phyloP scores from a whole-genome alignment of 2,888 invertebrate species.

The Diarsia mendica region DNA sequence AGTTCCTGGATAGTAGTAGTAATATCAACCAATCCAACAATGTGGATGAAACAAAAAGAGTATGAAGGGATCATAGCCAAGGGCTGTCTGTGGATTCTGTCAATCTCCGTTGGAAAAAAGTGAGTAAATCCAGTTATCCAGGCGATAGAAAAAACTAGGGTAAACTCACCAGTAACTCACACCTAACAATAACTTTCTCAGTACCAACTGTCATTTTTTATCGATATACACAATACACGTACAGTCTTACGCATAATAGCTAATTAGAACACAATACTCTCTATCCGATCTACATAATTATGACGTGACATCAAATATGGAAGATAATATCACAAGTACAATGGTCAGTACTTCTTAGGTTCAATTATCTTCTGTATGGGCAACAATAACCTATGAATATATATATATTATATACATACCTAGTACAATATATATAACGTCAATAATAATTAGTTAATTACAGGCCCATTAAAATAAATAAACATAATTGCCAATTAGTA shows the following conservation, averaged over 20 bases:
- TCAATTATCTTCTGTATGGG: neutral
- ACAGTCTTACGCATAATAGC: neutral
- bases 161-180: too few species aligned
- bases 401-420: too few species aligned
- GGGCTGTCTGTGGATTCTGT: neutral
- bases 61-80: neutral
- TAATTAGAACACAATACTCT: neutral
- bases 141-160: too few species aligned
- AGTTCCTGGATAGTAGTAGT: neutral
- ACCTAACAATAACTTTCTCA: neutral
- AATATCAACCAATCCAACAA: too few species aligned
- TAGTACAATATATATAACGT: too few species aligned
- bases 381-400: constrained; percentile 17
- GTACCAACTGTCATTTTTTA: neutral
- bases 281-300: neutral
- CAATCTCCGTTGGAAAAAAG: neutral
- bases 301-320: constrained; percentile 16
- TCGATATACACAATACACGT: neutral
- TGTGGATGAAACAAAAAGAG: neutral
- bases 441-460: neutral
- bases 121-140: neutral
- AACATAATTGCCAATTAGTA: neutral
- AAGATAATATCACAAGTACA: neutral
- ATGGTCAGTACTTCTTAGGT: neutral
- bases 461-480: neutral